phyloP scores from a whole-genome alignment of 2,888 invertebrate genomes.

The Euplexia lucipara region DNA sequence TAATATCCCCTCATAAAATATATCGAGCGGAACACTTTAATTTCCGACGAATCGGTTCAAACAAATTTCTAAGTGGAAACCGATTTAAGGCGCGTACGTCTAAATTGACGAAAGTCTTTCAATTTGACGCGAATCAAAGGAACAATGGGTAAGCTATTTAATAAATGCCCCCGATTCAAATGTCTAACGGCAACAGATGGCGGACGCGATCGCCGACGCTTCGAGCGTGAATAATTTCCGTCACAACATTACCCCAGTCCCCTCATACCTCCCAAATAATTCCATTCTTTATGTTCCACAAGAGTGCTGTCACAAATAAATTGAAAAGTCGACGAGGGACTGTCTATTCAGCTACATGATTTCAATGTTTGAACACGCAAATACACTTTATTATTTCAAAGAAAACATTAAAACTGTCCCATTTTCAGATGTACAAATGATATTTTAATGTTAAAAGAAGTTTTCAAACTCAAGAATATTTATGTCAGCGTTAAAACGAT shows the following conservation, averaged over 20 bases:
- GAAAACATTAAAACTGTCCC: conserved; percentile 47
- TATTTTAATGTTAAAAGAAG: conserved; percentile 32
- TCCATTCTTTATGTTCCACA: conserved; percentile 72
- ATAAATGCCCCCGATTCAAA: conserved; percentile 82
- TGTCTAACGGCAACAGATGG: conserved; percentile 81
- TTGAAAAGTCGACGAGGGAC: conserved; percentile 70
- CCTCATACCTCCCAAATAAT: conserved; percentile 70
- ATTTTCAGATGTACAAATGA: conserved; percentile 16
- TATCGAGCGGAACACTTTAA: conserved; percentile 47
- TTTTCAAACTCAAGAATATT: conserved; percentile 29
- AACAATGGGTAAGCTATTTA: conserved; percentile 78
- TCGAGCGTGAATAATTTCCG: conserved; percentile 79
- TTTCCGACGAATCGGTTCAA: conserved; percentile 43
- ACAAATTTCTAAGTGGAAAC: conserved; percentile 44
- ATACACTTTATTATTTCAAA: conserved; percentile 66
- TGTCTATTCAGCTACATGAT: conserved; percentile 50
- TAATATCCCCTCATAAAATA: conserved; percentile 45
- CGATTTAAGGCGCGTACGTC: conserved; percentile 50
- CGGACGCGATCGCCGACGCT: conserved; percentile 73
- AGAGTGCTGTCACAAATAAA: conserved; percentile 75
- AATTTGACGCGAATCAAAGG: conserved; percentile 74
- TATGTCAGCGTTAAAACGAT: conserved; percentile 2
- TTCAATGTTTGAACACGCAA: conserved; percentile 67
- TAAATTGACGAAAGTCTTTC: conserved; percentile 64
- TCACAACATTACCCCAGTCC: conserved; percentile 73